phyloP scores from a whole-genome alignment of 2,797 vertebrate species.

The Triplophysa bombifrons region DNA sequence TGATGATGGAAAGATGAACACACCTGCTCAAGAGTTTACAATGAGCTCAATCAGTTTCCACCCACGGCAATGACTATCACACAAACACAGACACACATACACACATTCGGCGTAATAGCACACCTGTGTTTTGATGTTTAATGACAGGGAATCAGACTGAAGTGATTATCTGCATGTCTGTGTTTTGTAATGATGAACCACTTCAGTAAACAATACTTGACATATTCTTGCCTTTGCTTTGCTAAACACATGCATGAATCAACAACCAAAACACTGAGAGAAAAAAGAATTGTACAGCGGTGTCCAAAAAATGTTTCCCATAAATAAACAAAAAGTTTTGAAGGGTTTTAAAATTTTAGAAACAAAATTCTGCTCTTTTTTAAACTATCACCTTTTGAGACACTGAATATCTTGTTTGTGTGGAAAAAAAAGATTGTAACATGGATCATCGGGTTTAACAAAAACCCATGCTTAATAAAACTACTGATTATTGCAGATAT shows the following conservation, averaged over 20 bases:
- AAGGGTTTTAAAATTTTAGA: no score
- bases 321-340: no score
- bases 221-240: constrained; percentile 42
- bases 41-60: constrained; percentile 49
- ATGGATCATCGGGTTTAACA: background rate
- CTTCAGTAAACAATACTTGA: constrained; percentile 47
- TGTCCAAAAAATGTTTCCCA: background rate
- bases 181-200: constrained; percentile 46
- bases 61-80: constrained; percentile 2
- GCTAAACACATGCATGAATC: constrained; percentile 29
- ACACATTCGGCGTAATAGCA: constrained; percentile 26
- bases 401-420: no score
- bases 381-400: no score
- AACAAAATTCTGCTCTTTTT: no score
- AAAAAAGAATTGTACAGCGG: background rate
- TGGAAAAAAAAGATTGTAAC: background rate
- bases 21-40: constrained; percentile 54
- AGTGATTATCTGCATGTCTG: constrained; percentile 51
- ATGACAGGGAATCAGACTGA: constrained; percentile 19
- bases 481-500: background rate
- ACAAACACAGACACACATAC: constrained; percentile 7
- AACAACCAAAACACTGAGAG: constrained; percentile 4
- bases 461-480: background rate
- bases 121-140: constrained; percentile 52
- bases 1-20: constrained; percentile 35